Evolutionary conservation across 2,113 vertebrate species (phyloP).

Genomic region (Albula glossodonta): DNA sequence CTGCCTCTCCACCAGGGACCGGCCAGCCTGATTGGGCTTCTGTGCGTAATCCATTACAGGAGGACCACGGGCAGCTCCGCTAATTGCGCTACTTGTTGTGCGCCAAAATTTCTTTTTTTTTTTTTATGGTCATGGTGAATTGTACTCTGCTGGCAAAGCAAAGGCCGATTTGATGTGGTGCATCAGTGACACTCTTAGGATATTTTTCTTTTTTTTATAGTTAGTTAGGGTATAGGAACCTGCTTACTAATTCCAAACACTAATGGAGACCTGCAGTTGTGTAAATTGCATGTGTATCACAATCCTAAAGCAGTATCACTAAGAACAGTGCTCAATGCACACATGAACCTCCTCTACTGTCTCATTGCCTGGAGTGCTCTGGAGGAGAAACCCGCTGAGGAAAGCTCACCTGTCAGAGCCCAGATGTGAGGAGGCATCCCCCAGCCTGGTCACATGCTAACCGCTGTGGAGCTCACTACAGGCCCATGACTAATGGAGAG

Average conservation of each 20-base stretch:
- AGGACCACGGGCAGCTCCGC: conserved; percentile 5
- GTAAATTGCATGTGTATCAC: background rate
- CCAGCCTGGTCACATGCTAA: too few species aligned
- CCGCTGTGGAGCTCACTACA: too few species aligned
- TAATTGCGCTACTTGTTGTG: conserved; percentile 19
- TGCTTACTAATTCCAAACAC: background rate
- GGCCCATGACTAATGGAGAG: too few species aligned
- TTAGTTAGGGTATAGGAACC: background rate
- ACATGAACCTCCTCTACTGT: background rate
- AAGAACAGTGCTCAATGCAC: background rate
- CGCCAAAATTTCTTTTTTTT: background rate
- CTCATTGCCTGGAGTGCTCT: too few species aligned
- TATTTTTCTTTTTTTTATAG: background rate
- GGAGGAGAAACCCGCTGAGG: too few species aligned
- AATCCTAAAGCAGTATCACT: background rate
- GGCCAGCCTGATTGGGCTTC: conserved; percentile 8
- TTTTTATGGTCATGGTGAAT: conserved; percentile 10
- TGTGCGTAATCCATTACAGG: conserved; percentile 15
- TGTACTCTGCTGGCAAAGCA: background rate
- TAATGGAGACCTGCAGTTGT: background rate
- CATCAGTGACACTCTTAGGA: background rate
- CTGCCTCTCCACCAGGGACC: background rate
- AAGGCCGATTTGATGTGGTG: background rate
- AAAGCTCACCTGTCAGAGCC: too few species aligned
- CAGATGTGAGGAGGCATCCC: too few species aligned